Base-by-base conservation (phyloP, 2,888 invertebrate species). In the Temnothorax unifasciatus region DNA sequence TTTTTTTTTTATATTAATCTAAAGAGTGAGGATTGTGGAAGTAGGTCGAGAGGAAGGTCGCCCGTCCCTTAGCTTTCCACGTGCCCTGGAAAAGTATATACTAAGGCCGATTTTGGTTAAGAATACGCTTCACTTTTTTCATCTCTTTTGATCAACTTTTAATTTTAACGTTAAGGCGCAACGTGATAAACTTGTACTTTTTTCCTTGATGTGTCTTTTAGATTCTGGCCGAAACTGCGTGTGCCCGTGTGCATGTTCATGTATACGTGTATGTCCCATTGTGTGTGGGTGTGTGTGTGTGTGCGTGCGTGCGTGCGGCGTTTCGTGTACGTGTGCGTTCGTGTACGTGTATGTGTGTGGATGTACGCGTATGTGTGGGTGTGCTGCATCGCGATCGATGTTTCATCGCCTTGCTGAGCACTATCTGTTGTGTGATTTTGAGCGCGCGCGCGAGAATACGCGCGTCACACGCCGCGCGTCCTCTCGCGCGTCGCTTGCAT, bases 101-200 rank as follows among this genome's bases (percentile, higher is more conserved):
- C 94, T 94, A 94, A 94, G 94, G 94, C 94, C 94, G 94, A 94
- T 94, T 94, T 94, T 94, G 94, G 94, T 94, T 90, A 94, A 94
- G 94, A 94, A 94, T 94, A 94, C 93, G 93, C 93, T 92, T 91
- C 87, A 89, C 90, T 90, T 90, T 90, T 88, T 91, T 91, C 91
- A 89, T 90, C 87, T 90, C 91, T 93, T 94, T 94, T 94, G 94
- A 94, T 94, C 93, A 94, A 94, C 93, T 94, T 94, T 94, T 94
- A 93, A 93, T 94, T 94, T 94, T 94, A 94, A 93, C 94, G 93
- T 94, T 90, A 94, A 94, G 94, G 94, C 94, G 94, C 94, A 94
- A 94, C 94, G 94, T 94, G 94, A 94, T 90, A 94, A 94, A 94
- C 94, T 94, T 94, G 94, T 94, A 94, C 94, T 94, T 94, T 94